A percentile compares a stretch with the other conserved stretches of the same genome.
phyloP scores from a whole-genome alignment of 2,888 invertebrate species.

The Philereme vetulata region DNA sequence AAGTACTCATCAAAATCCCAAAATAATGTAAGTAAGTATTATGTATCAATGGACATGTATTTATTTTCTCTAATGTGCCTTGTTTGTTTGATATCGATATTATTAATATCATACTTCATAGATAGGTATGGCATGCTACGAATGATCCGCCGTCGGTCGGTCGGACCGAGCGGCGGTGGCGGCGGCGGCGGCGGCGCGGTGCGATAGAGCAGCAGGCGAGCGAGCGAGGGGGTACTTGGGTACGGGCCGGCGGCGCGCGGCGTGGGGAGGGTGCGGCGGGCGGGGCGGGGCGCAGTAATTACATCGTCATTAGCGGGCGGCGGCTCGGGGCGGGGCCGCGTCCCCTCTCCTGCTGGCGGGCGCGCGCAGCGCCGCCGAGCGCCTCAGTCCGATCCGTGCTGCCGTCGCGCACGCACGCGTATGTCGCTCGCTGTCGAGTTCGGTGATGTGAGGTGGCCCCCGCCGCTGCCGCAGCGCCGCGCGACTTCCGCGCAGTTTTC shows the following conservation, averaged over 20 bases:
- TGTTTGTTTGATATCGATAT: constrained; percentile 2
- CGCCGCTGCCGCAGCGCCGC: constrained; percentile 79
- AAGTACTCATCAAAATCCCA: too few species aligned
- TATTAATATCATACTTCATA: constrained; percentile 2
- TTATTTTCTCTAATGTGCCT: too few species aligned
- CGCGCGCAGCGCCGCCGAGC: constrained; percentile 68
- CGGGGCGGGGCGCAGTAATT: constrained; percentile 64
- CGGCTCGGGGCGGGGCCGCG: constrained; percentile 70
- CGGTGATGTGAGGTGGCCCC: constrained; percentile 83
- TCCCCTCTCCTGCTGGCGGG: constrained; percentile 59
- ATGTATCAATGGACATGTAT: too few species aligned
- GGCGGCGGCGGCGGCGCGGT: constrained; percentile 46
- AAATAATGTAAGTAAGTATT: too few species aligned
- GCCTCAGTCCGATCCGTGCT: constrained; percentile 80
- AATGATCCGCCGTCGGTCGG: constrained; percentile 10
- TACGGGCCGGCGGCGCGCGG: constrained; percentile 47
- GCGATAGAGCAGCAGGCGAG: constrained; percentile 36
- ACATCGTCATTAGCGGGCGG: constrained; percentile 68
- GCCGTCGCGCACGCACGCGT: constrained; percentile 85
- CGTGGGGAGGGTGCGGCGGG: constrained; percentile 41
- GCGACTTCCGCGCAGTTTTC: constrained; percentile 78
- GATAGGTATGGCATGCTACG: not conserved
- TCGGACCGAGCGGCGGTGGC: constrained; percentile 18
- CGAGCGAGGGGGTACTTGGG: constrained; percentile 15
- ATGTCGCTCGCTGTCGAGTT: constrained; percentile 76